A percentile compares a stretch with the other conserved stretches of the same genome.
Conservation (phyloP, 2,113 vertebrate genomes). For the Actenoides hombroni region DNA sequence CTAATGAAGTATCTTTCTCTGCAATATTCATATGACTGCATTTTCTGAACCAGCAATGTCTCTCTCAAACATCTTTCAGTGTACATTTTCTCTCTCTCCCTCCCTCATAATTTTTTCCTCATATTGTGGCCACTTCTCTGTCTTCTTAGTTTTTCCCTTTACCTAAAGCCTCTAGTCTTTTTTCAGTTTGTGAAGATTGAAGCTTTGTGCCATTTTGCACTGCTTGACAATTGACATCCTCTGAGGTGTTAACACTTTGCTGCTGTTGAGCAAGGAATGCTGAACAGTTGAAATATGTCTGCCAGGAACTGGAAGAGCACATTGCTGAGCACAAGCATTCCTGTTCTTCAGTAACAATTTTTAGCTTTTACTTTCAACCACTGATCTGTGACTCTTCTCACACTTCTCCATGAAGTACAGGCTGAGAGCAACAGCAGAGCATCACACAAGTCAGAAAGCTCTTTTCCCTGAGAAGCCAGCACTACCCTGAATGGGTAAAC, state of each 20-base stretch:
- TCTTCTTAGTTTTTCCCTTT: background rate
- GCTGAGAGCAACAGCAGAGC: background rate
- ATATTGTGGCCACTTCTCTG: background rate
- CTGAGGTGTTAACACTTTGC: background rate
- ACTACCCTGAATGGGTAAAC: background rate
- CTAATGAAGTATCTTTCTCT: background rate
- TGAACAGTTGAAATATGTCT: background rate
- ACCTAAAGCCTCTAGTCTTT: background rate
- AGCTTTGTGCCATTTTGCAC: background rate
- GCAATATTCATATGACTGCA: background rate
- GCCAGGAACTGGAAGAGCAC: background rate
- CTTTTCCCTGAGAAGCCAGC: background rate
- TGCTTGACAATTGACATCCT: background rate
- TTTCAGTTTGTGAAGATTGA: background rate
- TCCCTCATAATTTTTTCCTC: background rate
- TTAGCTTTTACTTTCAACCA: background rate
- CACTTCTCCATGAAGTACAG: background rate
- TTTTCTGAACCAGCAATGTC: background rate
- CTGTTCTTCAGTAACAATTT: background rate
- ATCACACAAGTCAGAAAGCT: background rate
- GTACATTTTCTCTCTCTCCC: background rate
- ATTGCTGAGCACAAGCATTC: background rate
- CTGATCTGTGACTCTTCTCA: background rate
- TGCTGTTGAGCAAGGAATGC: background rate
- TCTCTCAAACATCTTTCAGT: background rate